Base-by-base conservation (phyloP, 2,888 invertebrate genomes). In the Notodonta ziczac region DNA sequence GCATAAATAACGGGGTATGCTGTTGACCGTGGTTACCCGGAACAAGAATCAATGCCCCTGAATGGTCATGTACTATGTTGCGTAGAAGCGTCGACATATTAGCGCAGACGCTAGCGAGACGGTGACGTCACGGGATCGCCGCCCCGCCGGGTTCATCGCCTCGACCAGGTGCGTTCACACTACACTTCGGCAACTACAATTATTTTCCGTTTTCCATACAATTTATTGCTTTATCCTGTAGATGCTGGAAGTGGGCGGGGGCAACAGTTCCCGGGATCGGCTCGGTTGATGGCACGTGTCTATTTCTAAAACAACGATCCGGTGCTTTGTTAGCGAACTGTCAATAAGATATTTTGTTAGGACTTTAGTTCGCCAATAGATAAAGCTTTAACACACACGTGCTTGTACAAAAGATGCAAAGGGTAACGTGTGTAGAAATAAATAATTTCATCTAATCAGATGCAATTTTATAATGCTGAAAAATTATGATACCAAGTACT, bases 71-170 rank as follows among this genome's bases (percentile, higher is more conserved):
- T 61, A 56, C 57, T 59, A 64, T 69, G 68, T 74, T 78, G 81
- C 80, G 85, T 85, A 80, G 82, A 84, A 74, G 82, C 83, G 80
- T 77, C 76, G 81, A 76, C 78, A 78, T 74, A 77, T 76, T 78
- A 74, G 67, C 74, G 84, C 76, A 87, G 87, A 87, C 86, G 79
- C 72, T 78, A 79, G 77, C 83, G 84, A 86, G 86, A 84, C 86
- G 74, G 65, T 88, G 88, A 91, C 90, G 90, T 90, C 90, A 91
- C 90, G 83, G 90, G 89, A 86, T 86, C 86, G 87, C 82, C 83
- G 85, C 69, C 85, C 89, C 79, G 69, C 70, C 70, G 75, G 83
- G 90, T 85, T 90, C 91, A 89, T 87, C 87, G 89, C 79, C 89
- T 85, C 79, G 72, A 73, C 86, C 89, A 90, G 90, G 91, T 91